Evolutionary conservation across 2,888 invertebrate species (phyloP).

Genomic region (Acanthosepion pharaonis): DNA sequence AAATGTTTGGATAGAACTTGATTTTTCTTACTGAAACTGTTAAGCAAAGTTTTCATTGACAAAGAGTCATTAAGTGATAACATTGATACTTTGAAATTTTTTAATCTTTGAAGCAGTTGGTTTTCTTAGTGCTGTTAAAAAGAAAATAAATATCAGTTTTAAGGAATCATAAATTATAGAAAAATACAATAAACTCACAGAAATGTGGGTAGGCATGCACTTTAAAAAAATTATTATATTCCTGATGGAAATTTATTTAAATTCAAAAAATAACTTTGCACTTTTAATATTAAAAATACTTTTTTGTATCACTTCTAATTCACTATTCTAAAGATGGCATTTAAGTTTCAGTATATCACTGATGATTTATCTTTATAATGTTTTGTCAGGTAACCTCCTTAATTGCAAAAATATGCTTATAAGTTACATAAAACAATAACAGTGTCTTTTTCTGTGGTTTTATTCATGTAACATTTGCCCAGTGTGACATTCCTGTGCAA

Average conservation of each 20-base stretch:
- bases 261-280: neutral
- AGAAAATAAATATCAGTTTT: neutral
- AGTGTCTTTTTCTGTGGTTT: neutral
- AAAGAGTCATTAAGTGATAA: neutral
- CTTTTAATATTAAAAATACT: neutral
- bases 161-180: neutral
- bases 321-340: neutral
- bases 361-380: neutral
- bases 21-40: neutral
- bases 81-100: neutral
- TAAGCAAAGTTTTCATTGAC: neutral
- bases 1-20: neutral
- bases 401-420: neutral
- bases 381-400: neutral
- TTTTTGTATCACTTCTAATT: neutral
- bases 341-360: neutral
- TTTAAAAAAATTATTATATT: neutral
- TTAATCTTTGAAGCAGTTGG: neutral
- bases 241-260: conserved; percentile 20
- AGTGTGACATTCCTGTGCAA: neutral
- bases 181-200: conserved; percentile 15
- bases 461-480: neutral
- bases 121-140: neutral
- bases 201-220: neutral
- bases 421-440: neutral